A percentile compares a stretch with the other conserved stretches of the same genome.
These are phyloP conservation scores for Erpetoichthys calabaricus DNA, from an alignment of 2,797 vertebrate genomes.

Conservation along the genomic window DNA sequence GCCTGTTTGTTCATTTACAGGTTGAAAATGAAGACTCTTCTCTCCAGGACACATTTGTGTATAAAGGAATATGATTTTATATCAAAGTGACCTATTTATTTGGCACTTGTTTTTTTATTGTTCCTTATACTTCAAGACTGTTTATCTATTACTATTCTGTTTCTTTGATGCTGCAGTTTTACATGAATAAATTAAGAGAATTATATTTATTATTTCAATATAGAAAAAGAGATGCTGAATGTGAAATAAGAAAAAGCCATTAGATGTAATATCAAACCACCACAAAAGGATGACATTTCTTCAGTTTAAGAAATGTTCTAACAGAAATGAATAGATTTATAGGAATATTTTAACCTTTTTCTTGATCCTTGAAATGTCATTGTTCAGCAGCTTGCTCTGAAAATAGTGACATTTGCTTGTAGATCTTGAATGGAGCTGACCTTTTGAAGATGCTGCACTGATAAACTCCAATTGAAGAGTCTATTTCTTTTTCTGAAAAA, in stretches of 20 bases:
- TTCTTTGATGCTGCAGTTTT: too few species aligned
- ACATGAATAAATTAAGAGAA: too few species aligned
- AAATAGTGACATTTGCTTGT: conserved; percentile 66
- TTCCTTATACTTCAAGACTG: too few species aligned
- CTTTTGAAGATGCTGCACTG: conserved; percentile 45
- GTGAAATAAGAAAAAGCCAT: background rate
- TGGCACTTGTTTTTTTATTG: too few species aligned
- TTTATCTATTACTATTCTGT: too few species aligned
- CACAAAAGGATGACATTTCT: conserved; percentile 7
- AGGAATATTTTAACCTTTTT: conserved; percentile 83
- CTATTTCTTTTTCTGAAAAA: background rate
- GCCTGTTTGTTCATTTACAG: too few species aligned
- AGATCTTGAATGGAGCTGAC: conserved; percentile 47
- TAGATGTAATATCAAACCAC: conserved; percentile 8
- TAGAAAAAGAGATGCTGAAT: too few species aligned
- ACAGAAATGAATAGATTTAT: conserved; percentile 49
- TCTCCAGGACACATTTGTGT: too few species aligned
- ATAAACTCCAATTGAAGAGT: conserved; percentile 19
- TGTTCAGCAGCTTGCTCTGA: conserved; percentile 60
- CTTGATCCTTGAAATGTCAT: conserved; percentile 75
- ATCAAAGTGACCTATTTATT: too few species aligned
- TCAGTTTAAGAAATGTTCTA: conserved; percentile 10
- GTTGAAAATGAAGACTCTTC: too few species aligned
- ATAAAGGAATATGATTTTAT: too few species aligned
- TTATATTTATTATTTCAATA: too few species aligned